Evolutionary conservation across 2,797 vertebrate genomes (phyloP).

Genomic region (Pogonophryne albipinna): DNA sequence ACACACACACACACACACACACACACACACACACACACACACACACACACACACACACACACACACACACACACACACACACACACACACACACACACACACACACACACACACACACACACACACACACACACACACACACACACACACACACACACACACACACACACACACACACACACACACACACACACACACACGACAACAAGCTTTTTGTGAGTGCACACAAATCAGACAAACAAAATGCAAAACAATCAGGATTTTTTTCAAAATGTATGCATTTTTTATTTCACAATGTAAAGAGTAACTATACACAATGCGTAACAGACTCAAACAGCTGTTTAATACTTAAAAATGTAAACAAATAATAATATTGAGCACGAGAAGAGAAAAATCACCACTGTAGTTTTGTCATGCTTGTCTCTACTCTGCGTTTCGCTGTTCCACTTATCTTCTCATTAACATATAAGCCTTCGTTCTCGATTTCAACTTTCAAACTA

Average conservation of each 20-base stretch:
- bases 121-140: too few species aligned
- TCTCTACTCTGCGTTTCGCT: conserved; percentile 49
- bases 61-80: neutral
- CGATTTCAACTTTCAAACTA: conserved; percentile 53
- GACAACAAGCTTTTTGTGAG: neutral
- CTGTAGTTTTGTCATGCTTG: conserved; percentile 57
- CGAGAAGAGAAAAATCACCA: conserved; percentile 73
- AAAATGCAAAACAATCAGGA: conserved; percentile 12
- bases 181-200: neutral
- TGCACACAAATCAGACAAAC: neutral
- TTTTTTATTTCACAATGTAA: conserved; percentile 75
- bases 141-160: too few species aligned
- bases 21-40: conserved; percentile 30
- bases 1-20: conserved; percentile 18
- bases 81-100: neutral
- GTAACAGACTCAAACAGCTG: conserved; percentile 82
- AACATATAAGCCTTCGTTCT: conserved; percentile 62
- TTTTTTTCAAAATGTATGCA: conserved; percentile 71
- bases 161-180: too few species aligned
- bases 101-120: too few species aligned
- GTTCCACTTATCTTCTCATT: conserved; percentile 85
- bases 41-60: neutral
- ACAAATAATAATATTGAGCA: conserved; percentile 85
- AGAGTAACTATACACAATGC: conserved; percentile 80
- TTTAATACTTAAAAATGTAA: conserved; percentile 88